phyloP scores from a whole-genome alignment of 1,140 invertebrate genomes.

The Penaeus japonicus region DNA sequence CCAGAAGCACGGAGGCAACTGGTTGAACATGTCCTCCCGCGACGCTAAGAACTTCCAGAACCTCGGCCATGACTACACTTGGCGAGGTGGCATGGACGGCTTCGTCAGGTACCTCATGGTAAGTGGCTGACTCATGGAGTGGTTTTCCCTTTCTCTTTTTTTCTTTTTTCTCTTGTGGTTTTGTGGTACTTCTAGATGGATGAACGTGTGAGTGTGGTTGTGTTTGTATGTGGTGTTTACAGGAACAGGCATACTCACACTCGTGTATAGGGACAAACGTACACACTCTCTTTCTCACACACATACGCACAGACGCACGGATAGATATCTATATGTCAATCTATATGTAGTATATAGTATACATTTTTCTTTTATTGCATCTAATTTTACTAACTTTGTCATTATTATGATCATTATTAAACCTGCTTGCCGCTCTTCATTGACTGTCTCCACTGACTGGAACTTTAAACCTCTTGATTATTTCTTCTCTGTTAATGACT shows the following conservation, averaged over 20 bases:
- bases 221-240: too few species aligned
- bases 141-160: neutral
- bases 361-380: too few species aligned
- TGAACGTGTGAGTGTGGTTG: neutral
- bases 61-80: slow-evolving; percentile 6
- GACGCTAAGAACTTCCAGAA: slow-evolving; percentile 1
- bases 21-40: slow-evolving; percentile 19
- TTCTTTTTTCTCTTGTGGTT: neutral
- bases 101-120: slow-evolving; percentile 17
- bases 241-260: too few species aligned
- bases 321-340: neutral
- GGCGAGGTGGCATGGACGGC: slow-evolving; percentile 23
- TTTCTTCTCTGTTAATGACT: too few species aligned
- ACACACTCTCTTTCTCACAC: too few species aligned
- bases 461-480: too few species aligned
- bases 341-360: too few species aligned
- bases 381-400: too few species aligned
- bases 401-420: too few species aligned
- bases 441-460: too few species aligned
- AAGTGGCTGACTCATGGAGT: neutral
- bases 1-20: neutral
- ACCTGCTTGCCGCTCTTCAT: too few species aligned
- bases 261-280: too few species aligned
- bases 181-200: neutral
- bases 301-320: neutral